Conservation (phyloP, 2,113 vertebrate species). For the Xyrauchen texanus region DNA sequence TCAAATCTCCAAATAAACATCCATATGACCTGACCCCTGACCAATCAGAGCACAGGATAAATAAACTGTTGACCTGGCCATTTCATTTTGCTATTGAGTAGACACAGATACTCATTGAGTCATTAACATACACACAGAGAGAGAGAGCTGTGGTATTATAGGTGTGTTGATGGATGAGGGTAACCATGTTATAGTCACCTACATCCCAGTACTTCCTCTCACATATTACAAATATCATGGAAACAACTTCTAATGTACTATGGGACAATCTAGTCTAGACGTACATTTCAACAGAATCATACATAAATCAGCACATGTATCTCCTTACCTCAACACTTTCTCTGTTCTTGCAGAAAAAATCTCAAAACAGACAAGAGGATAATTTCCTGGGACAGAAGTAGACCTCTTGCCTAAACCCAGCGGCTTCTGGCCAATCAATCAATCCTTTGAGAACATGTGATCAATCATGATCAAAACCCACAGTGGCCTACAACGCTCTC, state of each 20-base stretch:
- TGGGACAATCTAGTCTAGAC: not conserved
- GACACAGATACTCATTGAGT: slow-evolving; percentile 34
- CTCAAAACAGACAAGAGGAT: slow-evolving; percentile 31
- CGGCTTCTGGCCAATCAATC: slow-evolving; percentile 55
- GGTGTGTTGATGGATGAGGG: slow-evolving; percentile 72
- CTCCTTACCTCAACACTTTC: slow-evolving; percentile 13
- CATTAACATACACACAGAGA: slow-evolving; percentile 28
- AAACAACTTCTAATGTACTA: not conserved
- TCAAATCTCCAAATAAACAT: slow-evolving; percentile 50
- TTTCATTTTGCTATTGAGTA: slow-evolving; percentile 36
- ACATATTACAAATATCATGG: slow-evolving; percentile 16
- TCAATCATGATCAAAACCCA: slow-evolving; percentile 57
- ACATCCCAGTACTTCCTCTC: slow-evolving; percentile 36
- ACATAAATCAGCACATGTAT: not conserved
- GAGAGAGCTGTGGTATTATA: slow-evolving; percentile 57
- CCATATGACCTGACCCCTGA: slow-evolving; percentile 47
- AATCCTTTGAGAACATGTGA: slow-evolving; percentile 53
- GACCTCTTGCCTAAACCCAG: slow-evolving; percentile 49
- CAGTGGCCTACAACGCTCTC: slow-evolving; percentile 37
- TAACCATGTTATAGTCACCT: slow-evolving; percentile 61
- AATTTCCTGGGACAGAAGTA: slow-evolving; percentile 55
- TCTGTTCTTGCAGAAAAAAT: slow-evolving; percentile 25
- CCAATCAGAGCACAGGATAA: slow-evolving; percentile 52
- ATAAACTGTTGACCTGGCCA: slow-evolving; percentile 39
- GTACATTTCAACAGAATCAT: slow-evolving; percentile 5